phyloP scores from a whole-genome alignment of 2,113 vertebrate species.

The Ammospiza nelsoni region DNA sequence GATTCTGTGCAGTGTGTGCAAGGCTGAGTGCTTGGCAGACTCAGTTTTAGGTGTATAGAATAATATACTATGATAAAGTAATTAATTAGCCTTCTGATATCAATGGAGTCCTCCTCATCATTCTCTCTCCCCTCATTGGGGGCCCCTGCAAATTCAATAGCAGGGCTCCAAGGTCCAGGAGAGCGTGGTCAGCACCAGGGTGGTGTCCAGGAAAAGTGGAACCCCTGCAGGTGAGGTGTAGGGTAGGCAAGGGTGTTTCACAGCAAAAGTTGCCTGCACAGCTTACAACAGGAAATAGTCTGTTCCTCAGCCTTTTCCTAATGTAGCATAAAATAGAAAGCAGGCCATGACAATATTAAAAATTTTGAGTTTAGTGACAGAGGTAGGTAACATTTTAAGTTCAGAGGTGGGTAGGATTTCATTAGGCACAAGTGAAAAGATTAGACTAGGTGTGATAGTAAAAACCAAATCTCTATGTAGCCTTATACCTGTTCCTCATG shows the following conservation, averaged over 20 bases:
- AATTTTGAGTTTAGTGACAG: not conserved
- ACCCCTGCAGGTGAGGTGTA: fast-evolving
- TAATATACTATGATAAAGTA: too few species aligned
- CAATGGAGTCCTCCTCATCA: too few species aligned
- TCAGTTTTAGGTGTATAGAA: too few species aligned
- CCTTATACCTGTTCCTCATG: not conserved
- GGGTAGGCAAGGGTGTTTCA: not conserved
- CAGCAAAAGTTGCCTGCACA: not conserved
- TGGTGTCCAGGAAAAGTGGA: not conserved
- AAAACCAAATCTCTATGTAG: not conserved
- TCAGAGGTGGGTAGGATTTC: not conserved
- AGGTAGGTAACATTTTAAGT: not conserved
- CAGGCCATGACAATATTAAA: not conserved
- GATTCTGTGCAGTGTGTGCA: too few species aligned
- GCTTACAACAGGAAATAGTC: not conserved
- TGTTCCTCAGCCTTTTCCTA: not conserved
- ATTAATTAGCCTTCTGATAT: too few species aligned
- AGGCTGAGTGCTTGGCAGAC: too few species aligned
- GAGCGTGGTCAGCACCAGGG: not conserved
- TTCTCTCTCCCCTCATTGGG: too few species aligned
- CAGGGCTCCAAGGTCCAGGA: not conserved
- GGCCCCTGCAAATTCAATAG: too few species aligned
- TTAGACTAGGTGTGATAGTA: not conserved
- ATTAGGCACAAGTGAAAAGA: not conserved
- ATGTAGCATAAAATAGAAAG: not conserved